These are phyloP conservation scores for Ailuropoda melanoleuca DNA, from an alignment of 2,113 vertebrate species.

Conservation along the genomic window DNA sequence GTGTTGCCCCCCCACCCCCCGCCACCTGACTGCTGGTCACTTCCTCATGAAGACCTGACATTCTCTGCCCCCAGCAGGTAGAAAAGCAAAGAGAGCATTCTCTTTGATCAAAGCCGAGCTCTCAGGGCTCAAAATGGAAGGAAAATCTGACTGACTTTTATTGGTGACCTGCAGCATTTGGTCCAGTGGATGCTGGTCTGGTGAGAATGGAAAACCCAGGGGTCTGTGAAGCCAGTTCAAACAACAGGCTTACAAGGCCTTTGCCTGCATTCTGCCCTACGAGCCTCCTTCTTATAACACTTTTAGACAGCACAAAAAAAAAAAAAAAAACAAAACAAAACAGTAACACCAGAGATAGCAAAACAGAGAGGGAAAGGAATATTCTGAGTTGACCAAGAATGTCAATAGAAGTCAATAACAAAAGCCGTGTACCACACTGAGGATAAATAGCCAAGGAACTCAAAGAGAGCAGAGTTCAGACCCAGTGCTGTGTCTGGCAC, in stretches of 20 bases:
- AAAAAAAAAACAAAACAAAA: neutral
- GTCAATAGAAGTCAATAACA: neutral
- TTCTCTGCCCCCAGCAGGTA: neutral
- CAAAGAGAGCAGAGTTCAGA: neutral
- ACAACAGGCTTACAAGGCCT: neutral
- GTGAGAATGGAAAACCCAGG: neutral
- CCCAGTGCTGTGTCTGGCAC: neutral
- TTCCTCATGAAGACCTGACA: neutral
- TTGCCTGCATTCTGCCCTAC: neutral
- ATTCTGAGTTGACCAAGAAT: neutral
- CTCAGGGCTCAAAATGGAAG: neutral
- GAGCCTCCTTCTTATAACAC: neutral
- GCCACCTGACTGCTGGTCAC: neutral
- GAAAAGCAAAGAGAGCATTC: neutral
- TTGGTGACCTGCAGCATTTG: neutral
- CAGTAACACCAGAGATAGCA: neutral
- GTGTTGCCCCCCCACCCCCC: too few relatives aligned
- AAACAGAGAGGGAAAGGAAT: neutral
- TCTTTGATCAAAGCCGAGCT: neutral
- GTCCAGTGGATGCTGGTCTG: neutral
- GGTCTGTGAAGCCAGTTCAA: neutral
- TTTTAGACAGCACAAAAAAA: neutral
- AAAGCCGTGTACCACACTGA: neutral
- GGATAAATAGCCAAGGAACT: neutral
- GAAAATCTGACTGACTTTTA: neutral